Percentiles rank a stretch among this genome's conserved stretches.
These are phyloP conservation scores for Sapayoa aenigma DNA, from an alignment of 2,113 vertebrate species.

Conservation along the genomic window DNA sequence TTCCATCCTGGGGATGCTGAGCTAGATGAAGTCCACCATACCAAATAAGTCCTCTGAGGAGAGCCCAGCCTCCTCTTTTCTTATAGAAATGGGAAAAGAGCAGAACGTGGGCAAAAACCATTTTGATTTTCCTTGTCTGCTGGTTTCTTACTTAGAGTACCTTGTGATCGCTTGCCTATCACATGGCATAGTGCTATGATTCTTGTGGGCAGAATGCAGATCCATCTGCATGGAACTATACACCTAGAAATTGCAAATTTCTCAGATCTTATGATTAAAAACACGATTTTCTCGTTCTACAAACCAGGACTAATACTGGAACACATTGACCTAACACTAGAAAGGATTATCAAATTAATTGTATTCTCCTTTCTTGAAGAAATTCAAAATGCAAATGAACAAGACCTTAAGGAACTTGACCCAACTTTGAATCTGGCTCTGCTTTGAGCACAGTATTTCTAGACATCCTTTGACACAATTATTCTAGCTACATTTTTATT, in stretches of 20 bases:
- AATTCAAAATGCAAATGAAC: not conserved
- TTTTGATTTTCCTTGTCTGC: not conserved
- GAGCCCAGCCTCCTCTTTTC: not conserved
- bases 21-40: not conserved
- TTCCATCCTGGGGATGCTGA: not conserved
- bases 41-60: not conserved
- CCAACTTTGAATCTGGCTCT: not conserved
- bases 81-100: not conserved
- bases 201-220: not conserved
- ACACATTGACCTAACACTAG: not conserved
- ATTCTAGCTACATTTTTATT: not conserved
- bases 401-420: not conserved
- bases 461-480: not conserved
- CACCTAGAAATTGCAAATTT: not conserved
- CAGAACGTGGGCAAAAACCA: not conserved
- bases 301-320: not conserved
- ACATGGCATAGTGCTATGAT: not conserved
- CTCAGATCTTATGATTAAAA: not conserved
- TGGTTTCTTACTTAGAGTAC: not conserved
- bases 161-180: not conserved
- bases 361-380: not conserved
- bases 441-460: not conserved
- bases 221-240: not conserved
- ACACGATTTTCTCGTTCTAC: not conserved
- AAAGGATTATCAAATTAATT: not conserved